phyloP scores from a whole-genome alignment of 2,888 invertebrate genomes.

The Drosophila ezoana region DNA sequence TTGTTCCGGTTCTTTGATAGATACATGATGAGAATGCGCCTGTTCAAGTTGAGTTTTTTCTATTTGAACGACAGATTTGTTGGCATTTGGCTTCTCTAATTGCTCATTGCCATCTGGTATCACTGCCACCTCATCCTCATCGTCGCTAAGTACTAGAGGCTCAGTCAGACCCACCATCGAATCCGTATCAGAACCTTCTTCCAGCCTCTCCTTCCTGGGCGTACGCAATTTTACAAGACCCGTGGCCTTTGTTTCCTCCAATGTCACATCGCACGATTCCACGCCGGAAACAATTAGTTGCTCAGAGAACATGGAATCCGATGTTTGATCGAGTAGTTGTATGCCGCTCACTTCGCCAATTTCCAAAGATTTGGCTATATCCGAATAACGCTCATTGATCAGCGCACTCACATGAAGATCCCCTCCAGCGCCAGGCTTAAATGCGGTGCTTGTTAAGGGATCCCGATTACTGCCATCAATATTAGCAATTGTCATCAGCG shows the following conservation, averaged over 20 bases:
- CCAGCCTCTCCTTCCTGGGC: neutral
- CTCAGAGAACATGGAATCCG: slow-evolving; percentile 77
- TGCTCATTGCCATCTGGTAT: neutral
- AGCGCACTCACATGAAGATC: slow-evolving; percentile 9
- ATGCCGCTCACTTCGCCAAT: slow-evolving; percentile 80
- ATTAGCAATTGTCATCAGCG: slow-evolving; percentile 42
- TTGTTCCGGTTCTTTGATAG: neutral
- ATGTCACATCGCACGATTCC: slow-evolving; percentile 56
- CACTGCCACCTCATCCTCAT: slow-evolving; percentile 30
- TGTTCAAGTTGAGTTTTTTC: neutral
- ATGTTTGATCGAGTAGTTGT: slow-evolving; percentile 76
- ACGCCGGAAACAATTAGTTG: slow-evolving; percentile 63
- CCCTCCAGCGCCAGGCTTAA: slow-evolving; percentile 31
- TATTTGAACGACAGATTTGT: neutral
- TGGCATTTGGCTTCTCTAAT: neutral
- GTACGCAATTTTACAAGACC: neutral
- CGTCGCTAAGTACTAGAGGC: slow-evolving; percentile 68
- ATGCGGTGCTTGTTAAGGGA: slow-evolving; percentile 66
- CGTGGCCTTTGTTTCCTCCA: slow-evolving; percentile 50
- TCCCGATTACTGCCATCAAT: slow-evolving; percentile 37
- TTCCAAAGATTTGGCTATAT: slow-evolving; percentile 2
- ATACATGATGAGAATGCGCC: neutral
- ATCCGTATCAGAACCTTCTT: slow-evolving; percentile 44
- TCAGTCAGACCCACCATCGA: slow-evolving; percentile 58
- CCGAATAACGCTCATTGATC: slow-evolving; percentile 9